A percentile compares a stretch with the other conserved stretches of the same genome.
phyloP scores from a whole-genome alignment of 64 coral and sea anemone species.

The Trachythela sp. region DNA sequence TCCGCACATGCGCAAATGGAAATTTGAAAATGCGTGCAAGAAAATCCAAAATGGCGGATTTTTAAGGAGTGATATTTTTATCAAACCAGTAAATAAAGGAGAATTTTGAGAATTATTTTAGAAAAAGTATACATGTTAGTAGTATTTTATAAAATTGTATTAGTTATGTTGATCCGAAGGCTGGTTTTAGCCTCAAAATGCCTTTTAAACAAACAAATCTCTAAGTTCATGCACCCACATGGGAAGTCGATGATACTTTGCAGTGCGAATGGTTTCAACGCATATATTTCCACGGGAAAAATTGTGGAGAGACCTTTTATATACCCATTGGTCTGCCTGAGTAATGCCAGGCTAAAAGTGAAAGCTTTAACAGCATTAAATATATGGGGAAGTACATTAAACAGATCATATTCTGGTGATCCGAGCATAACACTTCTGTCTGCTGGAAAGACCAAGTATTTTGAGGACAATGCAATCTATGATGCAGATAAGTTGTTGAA shows the following conservation, averaged over 20 bases:
- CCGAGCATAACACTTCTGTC: neutral
- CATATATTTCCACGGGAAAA: neutral
- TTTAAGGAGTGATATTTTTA: neutral
- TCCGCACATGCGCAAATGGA: too few relatives aligned
- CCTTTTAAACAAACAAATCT: neutral
- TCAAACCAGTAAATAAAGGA: neutral
- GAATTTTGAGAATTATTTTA: neutral
- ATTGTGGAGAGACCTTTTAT: neutral
- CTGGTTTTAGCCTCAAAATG: neutral
- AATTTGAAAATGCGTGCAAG: neutral
- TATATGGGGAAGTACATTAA: neutral
- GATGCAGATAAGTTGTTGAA: neutral
- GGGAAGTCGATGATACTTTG: neutral
- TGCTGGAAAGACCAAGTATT: neutral
- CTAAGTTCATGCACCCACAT: neutral
- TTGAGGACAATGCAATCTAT: neutral
- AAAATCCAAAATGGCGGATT: conserved; percentile 15
- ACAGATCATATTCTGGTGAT: neutral
- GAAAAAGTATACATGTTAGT: neutral
- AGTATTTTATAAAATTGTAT: neutral
- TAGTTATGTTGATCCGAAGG: neutral
- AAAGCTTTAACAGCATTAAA: neutral
- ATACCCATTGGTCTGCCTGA: neutral
- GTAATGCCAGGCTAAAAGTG: neutral
- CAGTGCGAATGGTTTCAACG: neutral